These are phyloP conservation scores for Megastigmus dorsalis DNA, from an alignment of 2,888 invertebrate species.

Conservation along the genomic window DNA sequence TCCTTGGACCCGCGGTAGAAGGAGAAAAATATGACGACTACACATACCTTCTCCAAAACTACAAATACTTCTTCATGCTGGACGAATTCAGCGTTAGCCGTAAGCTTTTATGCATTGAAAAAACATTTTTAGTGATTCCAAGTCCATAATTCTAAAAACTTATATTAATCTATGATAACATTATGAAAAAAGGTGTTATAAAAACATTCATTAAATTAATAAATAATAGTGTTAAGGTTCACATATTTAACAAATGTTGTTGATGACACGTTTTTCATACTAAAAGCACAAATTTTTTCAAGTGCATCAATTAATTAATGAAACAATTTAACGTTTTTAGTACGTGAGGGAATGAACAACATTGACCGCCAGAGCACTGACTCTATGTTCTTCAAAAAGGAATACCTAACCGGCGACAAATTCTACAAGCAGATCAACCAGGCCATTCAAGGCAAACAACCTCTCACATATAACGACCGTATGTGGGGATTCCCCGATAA, in stretches of 20 bases:
- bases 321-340: slow-evolving; percentile 56
- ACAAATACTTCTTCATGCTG: slow-evolving; percentile 78
- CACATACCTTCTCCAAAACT: slow-evolving; percentile 72
- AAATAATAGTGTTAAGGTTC: too few relatives aligned
- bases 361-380: slow-evolving; percentile 67
- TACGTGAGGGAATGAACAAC: slow-evolving; percentile 66
- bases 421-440: slow-evolving; percentile 67
- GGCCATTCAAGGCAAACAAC: slow-evolving; percentile 65
- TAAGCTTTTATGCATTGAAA: slow-evolving; percentile 73
- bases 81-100: slow-evolving; percentile 77
- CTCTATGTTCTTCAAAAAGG: slow-evolving; percentile 60
- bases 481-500: slow-evolving; percentile 76
- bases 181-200: too few relatives aligned
- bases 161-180: too few relatives aligned
- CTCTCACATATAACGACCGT: slow-evolving; percentile 64
- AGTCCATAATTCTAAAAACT: too few relatives aligned
- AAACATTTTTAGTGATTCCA: too few relatives aligned
- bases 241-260: too few relatives aligned
- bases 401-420: slow-evolving; percentile 61
- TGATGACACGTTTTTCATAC: too few relatives aligned
- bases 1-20: slow-evolving; percentile 81
- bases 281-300: too few relatives aligned
- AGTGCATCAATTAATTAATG: neutral
- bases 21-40: slow-evolving; percentile 69
- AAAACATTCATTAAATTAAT: too few relatives aligned